These are phyloP conservation scores for Steatocranus sp. DNA, from an alignment of 2,797 vertebrate species.

Conservation along the genomic window DNA sequence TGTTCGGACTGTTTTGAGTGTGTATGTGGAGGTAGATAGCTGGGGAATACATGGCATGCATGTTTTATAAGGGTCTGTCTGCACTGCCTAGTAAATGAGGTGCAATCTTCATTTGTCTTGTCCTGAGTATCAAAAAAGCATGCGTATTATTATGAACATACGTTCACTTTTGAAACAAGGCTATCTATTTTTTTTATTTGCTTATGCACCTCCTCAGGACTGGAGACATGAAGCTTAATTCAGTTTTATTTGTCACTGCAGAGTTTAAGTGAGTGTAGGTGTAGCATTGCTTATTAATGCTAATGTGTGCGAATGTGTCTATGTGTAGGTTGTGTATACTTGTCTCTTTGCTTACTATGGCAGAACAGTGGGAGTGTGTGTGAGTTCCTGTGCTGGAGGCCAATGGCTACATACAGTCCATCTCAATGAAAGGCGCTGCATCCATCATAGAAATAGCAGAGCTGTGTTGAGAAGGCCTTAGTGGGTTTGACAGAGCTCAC, in stretches of 20 bases:
- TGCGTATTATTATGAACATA: background rate
- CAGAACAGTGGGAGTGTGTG: background rate
- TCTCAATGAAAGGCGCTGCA: conserved; percentile 42
- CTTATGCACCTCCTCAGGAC: background rate
- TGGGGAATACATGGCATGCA: conserved; percentile 46
- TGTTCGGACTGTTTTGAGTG: conserved; percentile 19
- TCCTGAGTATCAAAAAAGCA: background rate
- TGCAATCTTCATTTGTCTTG: conserved; percentile 50
- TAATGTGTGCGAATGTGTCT: background rate
- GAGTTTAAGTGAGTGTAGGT: conserved; percentile 8
- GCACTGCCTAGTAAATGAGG: conserved; percentile 31
- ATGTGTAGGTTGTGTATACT: background rate
- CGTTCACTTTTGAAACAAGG: background rate
- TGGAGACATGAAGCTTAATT: background rate
- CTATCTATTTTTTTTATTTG: background rate
- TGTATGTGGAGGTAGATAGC: conserved; percentile 19
- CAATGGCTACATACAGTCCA: background rate
- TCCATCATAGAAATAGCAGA: conserved; percentile 27
- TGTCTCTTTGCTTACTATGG: background rate
- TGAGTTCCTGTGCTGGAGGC: background rate
- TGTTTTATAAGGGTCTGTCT: conserved; percentile 60
- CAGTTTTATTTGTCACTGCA: conserved; percentile 1
- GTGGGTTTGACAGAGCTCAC: background rate
- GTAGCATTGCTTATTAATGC: conserved; percentile 28
- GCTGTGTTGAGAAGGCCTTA: background rate